Conservation (phyloP, 2,113 vertebrate species). For the Nothoprocta perdicaria region DNA sequence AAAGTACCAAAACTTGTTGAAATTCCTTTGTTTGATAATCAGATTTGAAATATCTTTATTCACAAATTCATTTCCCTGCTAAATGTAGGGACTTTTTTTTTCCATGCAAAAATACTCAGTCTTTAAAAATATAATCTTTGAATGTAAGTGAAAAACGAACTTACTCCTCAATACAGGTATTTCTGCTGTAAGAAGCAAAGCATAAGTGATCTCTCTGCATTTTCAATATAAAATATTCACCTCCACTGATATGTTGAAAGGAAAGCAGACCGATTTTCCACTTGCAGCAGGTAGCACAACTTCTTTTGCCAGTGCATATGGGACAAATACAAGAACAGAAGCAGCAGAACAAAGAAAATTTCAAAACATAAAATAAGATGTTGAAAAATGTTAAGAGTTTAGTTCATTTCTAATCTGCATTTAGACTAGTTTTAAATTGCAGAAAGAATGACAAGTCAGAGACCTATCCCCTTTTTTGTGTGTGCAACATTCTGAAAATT, state of each 20-base stretch:
- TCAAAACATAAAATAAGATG: neutral
- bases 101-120: neutral
- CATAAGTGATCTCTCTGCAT: neutral
- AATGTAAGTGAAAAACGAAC: neutral
- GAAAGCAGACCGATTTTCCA: neutral
- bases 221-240: neutral
- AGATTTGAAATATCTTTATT: neutral
- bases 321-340: neutral
- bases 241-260: neutral
- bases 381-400: neutral
- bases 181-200: neutral
- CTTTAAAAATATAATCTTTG: neutral
- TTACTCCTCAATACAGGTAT: neutral
- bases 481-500: neutral
- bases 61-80: neutral
- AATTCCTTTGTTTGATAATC: neutral
- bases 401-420: neutral
- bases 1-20: neutral
- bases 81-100: neutral
- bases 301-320: neutral
- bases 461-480: neutral
- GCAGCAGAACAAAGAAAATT: neutral
- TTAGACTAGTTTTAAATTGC: neutral
- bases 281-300: neutral
- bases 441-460: neutral